Base-by-base conservation (phyloP, 2,113 vertebrate species). In the Nansenia antarctica region DNA sequence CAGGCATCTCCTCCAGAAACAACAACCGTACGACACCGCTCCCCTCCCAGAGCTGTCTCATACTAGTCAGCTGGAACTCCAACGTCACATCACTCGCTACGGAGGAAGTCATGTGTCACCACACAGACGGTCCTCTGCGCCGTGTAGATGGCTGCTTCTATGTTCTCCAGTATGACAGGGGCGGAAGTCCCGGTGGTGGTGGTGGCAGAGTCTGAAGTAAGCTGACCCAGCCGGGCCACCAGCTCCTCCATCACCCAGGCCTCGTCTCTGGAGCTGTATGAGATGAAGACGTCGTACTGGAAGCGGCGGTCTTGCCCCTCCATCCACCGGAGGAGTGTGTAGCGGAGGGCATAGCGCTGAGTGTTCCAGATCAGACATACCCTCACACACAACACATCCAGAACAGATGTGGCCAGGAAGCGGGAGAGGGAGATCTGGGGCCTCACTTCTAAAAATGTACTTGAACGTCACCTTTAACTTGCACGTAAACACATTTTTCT, bases 1-100 rank as follows among this genome's bases (percentile, higher is more conserved):
- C 68, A 7, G 79, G 76, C 24, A 84, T 70, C 18, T 84, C 60
- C 62, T 84, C 70, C 57, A 84, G 59, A 35, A 84, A 77, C 32
- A 84, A 67, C 67, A 84, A 64, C 35, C 79, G 58, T 18, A 82
- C 59, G 7, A 80, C 77, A 2, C 82, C 77, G 2, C 66, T 77
- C n/a, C 54, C 68, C 0, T 80, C 74, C 9, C 42, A 74, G 5
- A 79, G 49, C 8, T 76, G 67, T 70, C 82, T 69, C 63, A 77
- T 14, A 64, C 73, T 74, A 24, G 77, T 76, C 58, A 82, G 35
- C 70, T 82, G 83, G 52, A 80, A 82, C 79, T 77, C 66, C 37
- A 75, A 0, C 0, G 70, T n/a, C 20, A 58, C 83, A 80, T 74
- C 77, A 82, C 49, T 82, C 74, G 2, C 79, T 81, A 1, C 11